Percentiles rank a stretch among this genome's conserved stretches.
These are phyloP conservation scores for Mactromeris polynyma DNA, from an alignment of 2,888 invertebrate genomes.

Conservation along the genomic window DNA sequence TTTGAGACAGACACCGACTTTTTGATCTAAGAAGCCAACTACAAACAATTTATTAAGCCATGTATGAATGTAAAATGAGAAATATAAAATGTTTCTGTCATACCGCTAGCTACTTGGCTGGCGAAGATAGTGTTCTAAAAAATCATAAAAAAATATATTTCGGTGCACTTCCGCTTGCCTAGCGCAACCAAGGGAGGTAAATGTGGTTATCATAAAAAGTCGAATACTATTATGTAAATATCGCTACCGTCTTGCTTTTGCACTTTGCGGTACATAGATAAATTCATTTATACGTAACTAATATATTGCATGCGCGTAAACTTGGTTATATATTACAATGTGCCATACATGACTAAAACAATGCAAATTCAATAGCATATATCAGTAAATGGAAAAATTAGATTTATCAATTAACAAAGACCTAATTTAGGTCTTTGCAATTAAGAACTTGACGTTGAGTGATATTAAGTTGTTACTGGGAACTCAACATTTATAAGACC, in stretches of 20 bases:
- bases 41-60: neutral
- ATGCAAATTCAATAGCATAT: too few relatives aligned
- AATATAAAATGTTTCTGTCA: neutral
- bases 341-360: too few relatives aligned
- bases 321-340: too few relatives aligned
- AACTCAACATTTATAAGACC: too few relatives aligned
- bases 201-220: neutral
- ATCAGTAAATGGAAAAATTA: too few relatives aligned
- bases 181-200: constrained; percentile 37
- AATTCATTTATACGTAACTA: too few relatives aligned
- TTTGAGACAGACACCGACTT: neutral
- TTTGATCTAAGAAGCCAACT: neutral
- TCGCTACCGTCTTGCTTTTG: neutral
- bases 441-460: too few relatives aligned
- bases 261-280: too few relatives aligned
- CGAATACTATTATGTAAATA: neutral
- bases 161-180: constrained; percentile 33
- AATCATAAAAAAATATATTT: constrained; percentile 10
- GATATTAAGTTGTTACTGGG: too few relatives aligned
- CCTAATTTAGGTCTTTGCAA: too few relatives aligned
- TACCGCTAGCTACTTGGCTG: constrained; percentile 9
- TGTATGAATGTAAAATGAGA: neutral
- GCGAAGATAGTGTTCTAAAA: neutral
- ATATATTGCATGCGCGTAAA: too few relatives aligned
- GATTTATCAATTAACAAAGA: too few relatives aligned